These are phyloP conservation scores for Champsocephalus gunnari DNA, from an alignment of 2,797 vertebrate species.

Conservation along the genomic window DNA sequence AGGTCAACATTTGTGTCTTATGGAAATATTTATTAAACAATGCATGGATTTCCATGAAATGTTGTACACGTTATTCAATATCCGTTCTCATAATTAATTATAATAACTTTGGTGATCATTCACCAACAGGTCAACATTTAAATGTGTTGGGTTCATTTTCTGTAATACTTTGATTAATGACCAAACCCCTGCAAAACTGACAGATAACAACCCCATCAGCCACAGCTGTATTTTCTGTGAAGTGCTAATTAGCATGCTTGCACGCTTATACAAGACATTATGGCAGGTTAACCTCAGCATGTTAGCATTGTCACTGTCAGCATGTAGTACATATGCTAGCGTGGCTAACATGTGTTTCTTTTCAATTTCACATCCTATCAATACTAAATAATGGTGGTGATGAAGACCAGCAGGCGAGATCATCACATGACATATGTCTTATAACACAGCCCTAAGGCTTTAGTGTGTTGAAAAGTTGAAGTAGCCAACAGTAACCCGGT, in stretches of 20 bases:
- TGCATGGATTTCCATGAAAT: neutral
- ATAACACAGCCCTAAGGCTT: neutral
- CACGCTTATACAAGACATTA: neutral
- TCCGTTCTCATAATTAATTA: neutral
- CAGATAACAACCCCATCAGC: neutral
- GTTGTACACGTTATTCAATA: neutral
- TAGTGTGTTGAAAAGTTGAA: slow-evolving; percentile 15
- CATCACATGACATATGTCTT: slow-evolving; percentile 2
- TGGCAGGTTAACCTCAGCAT: neutral
- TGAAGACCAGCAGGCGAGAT: neutral
- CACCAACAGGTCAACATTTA: neutral
- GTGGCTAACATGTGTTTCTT: neutral
- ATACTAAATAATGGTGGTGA: neutral
- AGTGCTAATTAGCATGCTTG: neutral
- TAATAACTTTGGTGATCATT: neutral
- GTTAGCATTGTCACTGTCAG: neutral
- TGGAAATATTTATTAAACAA: neutral
- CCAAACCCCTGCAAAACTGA: neutral
- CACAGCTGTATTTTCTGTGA: neutral
- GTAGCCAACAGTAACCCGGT: slow-evolving; percentile 25
- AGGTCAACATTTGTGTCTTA: neutral
- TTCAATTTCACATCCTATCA: neutral
- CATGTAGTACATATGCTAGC: neutral
- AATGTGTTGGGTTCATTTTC: neutral
- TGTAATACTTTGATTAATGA: neutral